Conservation (phyloP, 2,113 vertebrate genomes). For the Noctilio leporinus region DNA sequence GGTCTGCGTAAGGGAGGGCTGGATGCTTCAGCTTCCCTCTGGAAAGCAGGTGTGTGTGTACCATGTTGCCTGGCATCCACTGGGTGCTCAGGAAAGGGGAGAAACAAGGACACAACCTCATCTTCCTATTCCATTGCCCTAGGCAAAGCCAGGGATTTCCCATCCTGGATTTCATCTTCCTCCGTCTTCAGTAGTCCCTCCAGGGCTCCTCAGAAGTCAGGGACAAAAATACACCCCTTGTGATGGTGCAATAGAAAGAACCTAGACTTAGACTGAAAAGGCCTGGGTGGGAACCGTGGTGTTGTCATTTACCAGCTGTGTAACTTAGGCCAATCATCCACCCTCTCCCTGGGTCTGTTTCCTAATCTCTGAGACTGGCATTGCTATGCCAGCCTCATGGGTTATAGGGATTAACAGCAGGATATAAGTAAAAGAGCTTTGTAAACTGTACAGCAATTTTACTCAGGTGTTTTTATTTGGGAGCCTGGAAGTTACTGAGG, state of each 20-base stretch:
- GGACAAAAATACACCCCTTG: neutral
- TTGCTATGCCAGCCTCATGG: neutral
- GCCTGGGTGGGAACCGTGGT: neutral
- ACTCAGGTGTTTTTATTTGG: conserved; percentile 32
- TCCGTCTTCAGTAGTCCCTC: neutral
- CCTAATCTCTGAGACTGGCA: neutral
- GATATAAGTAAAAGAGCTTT: neutral
- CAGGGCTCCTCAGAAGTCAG: neutral
- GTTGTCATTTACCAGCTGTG: neutral
- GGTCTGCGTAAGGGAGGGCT: neutral
- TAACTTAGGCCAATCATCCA: neutral
- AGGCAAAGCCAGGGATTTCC: neutral
- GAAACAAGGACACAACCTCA: neutral
- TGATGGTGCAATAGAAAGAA: neutral
- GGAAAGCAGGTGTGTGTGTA: neutral
- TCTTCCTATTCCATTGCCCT: neutral
- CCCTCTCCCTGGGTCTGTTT: neutral
- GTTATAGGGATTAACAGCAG: neutral
- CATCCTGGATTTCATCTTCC: neutral
- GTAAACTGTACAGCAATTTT: neutral
- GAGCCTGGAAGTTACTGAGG: neutral
- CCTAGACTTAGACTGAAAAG: neutral
- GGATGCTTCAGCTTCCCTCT: neutral
- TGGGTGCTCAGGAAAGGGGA: neutral
- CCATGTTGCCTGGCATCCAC: neutral